Base-by-base conservation (phyloP, 2,113 vertebrate species). In the Tamias sibiricus region DNA sequence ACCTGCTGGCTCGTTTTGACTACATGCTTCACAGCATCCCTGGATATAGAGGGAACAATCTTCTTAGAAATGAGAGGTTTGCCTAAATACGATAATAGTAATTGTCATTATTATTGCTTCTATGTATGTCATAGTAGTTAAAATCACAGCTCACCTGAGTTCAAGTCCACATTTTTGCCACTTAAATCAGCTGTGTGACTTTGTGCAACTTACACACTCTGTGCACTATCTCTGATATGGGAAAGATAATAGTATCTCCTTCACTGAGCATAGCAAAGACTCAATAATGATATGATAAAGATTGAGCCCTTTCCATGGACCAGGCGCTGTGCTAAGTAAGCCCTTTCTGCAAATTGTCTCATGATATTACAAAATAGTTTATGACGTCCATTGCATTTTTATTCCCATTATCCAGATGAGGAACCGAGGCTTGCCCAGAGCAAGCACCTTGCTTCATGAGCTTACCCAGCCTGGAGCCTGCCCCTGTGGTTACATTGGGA, bases 171-270 rank as follows among this genome's bases (percentile, higher is more conserved):
- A 22, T 20, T 74, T n/a, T 74, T 75, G 52, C n/a, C 17, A 0
- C 28, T 62, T 44, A 47, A 32, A 42, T 37, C 47, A 32, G 66
- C 28, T 74, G 30, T 32, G 16, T 59, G 17, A 59, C 62, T 42
- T 10, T 54, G 19, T 28, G n/a, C 24, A 37, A 3, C 9, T 40
- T 44, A 14, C 3, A 24, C 4, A 30, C 87, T 28, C 13, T 19
- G 47, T 49, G 24, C 14, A 12, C 20, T 13, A 6, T 62, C 62
- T 62, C 47, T 75, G 72, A 69, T 57, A 85, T 37, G 37, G 47
- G n/a, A 19, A 52, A 17, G n/a, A 40, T 13, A 0, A 2, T 35
- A 14, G 79, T 6, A 8, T 35, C 4, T n/a, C 0, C 37, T 32
- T 66, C 28, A 4, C 4, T n/a, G 59, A 19, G 5, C n/a, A 2